Evolutionary conservation across 2,113 vertebrate species (phyloP), one percentile per base, ranked within the genome.

Genomic region (Thryonomys swinderianus): DNA sequence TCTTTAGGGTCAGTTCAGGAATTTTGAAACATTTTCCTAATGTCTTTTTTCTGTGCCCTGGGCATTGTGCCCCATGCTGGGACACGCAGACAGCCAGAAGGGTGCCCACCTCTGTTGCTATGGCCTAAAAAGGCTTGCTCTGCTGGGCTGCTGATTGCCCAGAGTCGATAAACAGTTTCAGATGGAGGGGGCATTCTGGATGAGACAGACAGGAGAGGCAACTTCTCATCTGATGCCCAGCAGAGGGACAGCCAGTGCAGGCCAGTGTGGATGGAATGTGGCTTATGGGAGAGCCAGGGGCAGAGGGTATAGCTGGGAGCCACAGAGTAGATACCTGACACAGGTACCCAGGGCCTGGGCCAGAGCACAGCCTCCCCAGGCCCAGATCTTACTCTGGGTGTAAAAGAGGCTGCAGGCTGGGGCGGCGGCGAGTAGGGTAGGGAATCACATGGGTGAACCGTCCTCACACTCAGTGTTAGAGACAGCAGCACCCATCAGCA

Each of bases 281-380:
- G 53, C 53, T 55, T 14, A 16, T 55, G 53, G 53, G 53, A 55
- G 7, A 55, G 53, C 12, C n/a, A n/a, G 11, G n/a, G n/a, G 67
- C 40, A 20, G n/a, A n/a, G n/a, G 17, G 3, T 37, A n/a, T 4
- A 37, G n/a, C 67, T 40, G 67, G 66, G 67, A 17, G 64, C 64
- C 10, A 5, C 14, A 6, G 66, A 34, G 66, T 69, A 18, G n/a
- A 11, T 11, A 20, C 67, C n/a, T 1, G n/a, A 20, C 9, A 18
- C 21, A 2, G 1, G 8, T 18, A 20, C 9, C n/a, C 11, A 1
- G 1, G 3, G 67, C n/a, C n/a, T n/a, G 21, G 23, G 67, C 67
- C 67, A 69, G 67, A 17, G n/a, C 5, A 8, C 10, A 9, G 20
- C 20, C 67, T 34, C 51, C 32, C 0, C 0, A 9, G 85, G 69